Evolutionary conservation across 2,113 vertebrate species (phyloP).

Genomic region (Lepisosteus osseus): DNA sequence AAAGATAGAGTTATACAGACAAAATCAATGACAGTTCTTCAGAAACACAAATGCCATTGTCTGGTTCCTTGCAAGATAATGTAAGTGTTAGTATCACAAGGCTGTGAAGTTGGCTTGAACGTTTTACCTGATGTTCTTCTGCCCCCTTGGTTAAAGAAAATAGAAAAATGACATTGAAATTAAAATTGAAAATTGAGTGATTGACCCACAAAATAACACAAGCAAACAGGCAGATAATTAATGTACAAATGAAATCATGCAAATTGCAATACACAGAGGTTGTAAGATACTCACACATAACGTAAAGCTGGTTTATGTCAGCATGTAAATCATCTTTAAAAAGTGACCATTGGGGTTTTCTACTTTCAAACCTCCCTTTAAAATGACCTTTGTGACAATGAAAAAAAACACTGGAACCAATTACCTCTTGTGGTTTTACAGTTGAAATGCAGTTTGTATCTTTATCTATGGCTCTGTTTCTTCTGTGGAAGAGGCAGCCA

Average conservation of each 20-base stretch:
- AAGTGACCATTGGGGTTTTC: no score
- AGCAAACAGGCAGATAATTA: not conserved
- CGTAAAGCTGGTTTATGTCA: not conserved
- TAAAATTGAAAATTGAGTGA: not conserved
- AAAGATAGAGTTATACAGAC: no score
- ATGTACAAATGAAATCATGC: not conserved
- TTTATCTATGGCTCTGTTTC: no score
- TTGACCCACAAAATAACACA: not conserved
- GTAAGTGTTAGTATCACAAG: not conserved
- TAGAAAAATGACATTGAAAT: slow-evolving; percentile 3
- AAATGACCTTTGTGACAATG: no score
- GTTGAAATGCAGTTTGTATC: no score
- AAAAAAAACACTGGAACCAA: no score
- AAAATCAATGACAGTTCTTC: no score
- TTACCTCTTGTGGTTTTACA: no score
- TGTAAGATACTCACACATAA: not conserved
- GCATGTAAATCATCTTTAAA: no score
- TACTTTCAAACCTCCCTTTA: no score
- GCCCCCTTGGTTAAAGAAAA: slow-evolving; percentile 17
- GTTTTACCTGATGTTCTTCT: slow-evolving; percentile 21
- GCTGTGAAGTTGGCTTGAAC: not conserved
- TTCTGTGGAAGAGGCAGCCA: no score
- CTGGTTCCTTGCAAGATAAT: not conserved
- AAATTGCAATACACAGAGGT: not conserved
- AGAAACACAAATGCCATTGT: not conserved